Evolutionary conservation across 2,888 invertebrate species (phyloP), one percentile per base, ranked within the genome.

Genomic region (Brachynemurus nebulosus): DNA sequence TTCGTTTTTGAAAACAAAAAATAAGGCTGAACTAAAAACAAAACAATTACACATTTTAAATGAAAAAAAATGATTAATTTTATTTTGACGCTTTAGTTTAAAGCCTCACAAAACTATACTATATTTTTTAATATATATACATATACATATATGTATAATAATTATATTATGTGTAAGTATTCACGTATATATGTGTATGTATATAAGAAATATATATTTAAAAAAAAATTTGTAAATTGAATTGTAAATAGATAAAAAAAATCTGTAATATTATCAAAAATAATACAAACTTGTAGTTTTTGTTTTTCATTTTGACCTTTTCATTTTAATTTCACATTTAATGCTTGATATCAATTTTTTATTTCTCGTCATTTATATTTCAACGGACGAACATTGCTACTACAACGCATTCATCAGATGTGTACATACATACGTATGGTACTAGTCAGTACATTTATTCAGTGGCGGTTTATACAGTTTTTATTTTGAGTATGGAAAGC

Each of bases 201-300:
- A 20, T 20, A 38, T 18, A 20, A 4, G n/a, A 38, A 11, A 38
- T 38, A 20, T 38, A 41, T 18, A 33, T 40, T 14, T 40, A 14
- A 23, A 27, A 12, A 39, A 12, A 39, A 23, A 25, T 25, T 25
- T 27, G 11, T 25, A 27, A 40, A 40, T 25, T 23, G 27, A 40
- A 16, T 40, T 38, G 17, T 38, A 19, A 17, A 23, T 40, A 27
- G 17, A 25, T 40, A 27, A 19, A 40, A 37, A 17, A 38, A 35
- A 35, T 19, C 16, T 44, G 44, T 44, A 44, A 44, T 44, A 44
- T 44, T 44, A 44, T 44, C 44, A 30, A 44, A n/a, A 37, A 27
- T 44, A 44, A 44, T 44, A 44, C 44, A 44, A 42, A 37, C 38
- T 37, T 20, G 44, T 44, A 44, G 44, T 44, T 44, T 44, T 35